A percentile compares a stretch with the other conserved stretches of the same genome.
These are phyloP conservation scores for Ladona fulva DNA, from an alignment of 1,140 invertebrate species.

Conservation along the genomic window DNA sequence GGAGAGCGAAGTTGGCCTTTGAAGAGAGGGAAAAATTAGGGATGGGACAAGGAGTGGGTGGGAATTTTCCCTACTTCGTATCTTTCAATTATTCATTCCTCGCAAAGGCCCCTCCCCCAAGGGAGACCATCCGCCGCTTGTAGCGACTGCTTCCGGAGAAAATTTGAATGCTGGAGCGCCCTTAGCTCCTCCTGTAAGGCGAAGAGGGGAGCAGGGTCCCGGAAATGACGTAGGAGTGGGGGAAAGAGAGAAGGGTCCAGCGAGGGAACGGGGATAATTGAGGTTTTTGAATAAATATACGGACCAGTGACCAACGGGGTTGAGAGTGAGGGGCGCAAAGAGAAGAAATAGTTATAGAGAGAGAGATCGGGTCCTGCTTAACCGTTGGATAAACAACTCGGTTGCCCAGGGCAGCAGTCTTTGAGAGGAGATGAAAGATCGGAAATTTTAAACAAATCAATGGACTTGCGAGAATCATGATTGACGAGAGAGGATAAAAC, in stretches of 20 bases:
- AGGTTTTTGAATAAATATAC: background rate
- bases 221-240: background rate
- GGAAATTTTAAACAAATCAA: no score
- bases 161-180: background rate
- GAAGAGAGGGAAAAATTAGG: background rate
- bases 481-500: no score
- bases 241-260: background rate
- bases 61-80: background rate
- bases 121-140: background rate
- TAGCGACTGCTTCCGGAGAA: background rate
- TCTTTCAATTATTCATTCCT: background rate
- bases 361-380: no score
- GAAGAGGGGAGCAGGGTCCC: background rate
- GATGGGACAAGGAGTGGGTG: background rate
- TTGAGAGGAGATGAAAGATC: no score
- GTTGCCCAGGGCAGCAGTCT: no score
- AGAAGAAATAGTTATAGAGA: background rate
- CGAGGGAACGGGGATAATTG: background rate
- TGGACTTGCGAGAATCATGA: no score
- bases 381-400: no score
- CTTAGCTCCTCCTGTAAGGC: background rate
- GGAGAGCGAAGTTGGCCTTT: no score
- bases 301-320: background rate
- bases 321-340: background rate
- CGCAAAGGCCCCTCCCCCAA: background rate